Base-by-base conservation (phyloP, 2,113 vertebrate genomes). In the Acrocephalus arundinaceus region DNA sequence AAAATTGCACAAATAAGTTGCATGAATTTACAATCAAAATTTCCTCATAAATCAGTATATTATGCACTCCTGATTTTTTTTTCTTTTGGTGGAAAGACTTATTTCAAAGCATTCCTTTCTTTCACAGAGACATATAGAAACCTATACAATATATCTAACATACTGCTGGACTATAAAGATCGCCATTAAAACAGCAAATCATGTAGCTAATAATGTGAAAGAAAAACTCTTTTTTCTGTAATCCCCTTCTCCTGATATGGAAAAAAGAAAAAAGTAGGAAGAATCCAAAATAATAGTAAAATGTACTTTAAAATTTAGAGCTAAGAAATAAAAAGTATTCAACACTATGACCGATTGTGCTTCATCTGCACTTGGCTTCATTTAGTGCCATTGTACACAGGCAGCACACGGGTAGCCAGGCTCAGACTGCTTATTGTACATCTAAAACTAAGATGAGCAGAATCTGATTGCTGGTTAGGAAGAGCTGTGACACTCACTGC, bases 401-500 rank as follows among this genome's bases (percentile, higher is more conserved):
- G 31, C 8, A 2, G 43, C 68, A 86, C 52, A 12, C 2, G 1
- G 3, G 30, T 10, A 88, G 23, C 35, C 12, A 31, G 75, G 55
- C 46, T 79, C 51, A 48, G 30, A 45, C 22, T 46, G 23, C 20
- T 30, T 41, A 35, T 24, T 92, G 78, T 23, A 57, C 39, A 73
- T 55, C 25, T 78, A 35, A 71, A 86, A 55, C 46, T 8, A 55
- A 58, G 75, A 84, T n/a, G 11, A 92, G 11, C 46, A 3, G 13
- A 49, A 45, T 10, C 24, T 23, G 5, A 24, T 6, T 67, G 51
- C 51, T 66, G 59, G 23, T 73, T 71, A 66, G 54, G 73, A 75
- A 43, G 75, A 86, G n/a, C 17, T 35, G 49, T 3, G 17, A 24
- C 0, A 0, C 51, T 80, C 43, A 27, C 20, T 57, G 27, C 0